Evolutionary conservation across 2,888 invertebrate species (phyloP).

Genomic region (Eupithecia dodoneata): DNA sequence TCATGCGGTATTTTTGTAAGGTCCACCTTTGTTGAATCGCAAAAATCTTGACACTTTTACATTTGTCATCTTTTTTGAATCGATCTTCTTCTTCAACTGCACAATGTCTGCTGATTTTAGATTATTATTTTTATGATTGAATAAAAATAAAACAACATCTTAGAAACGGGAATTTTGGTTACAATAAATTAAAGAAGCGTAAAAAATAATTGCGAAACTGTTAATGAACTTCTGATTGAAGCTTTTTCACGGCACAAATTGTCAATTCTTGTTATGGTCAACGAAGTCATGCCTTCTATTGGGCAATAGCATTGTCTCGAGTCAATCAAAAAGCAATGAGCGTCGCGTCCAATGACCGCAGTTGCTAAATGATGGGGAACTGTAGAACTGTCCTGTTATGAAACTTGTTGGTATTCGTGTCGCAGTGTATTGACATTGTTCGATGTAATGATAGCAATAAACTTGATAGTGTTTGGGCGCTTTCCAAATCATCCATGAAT

Average conservation of each 20-base stretch:
- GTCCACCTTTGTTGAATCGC: slow-evolving; percentile 70
- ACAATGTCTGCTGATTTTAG: slow-evolving; percentile 43
- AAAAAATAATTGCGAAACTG: slow-evolving; percentile 78
- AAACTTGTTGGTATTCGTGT: slow-evolving; percentile 61
- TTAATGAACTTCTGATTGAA: slow-evolving; percentile 69
- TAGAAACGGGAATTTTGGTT: slow-evolving; percentile 59
- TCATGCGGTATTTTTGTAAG: slow-evolving; percentile 80
- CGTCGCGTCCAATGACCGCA: slow-evolving; percentile 78
- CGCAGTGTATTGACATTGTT: slow-evolving; percentile 50
- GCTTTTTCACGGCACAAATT: slow-evolving; percentile 68
- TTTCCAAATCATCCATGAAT: slow-evolving; percentile 9
- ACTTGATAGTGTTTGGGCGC: slow-evolving; percentile 13
- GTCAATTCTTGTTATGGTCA: slow-evolving; percentile 69
- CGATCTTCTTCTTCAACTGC: slow-evolving; percentile 47
- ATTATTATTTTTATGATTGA: slow-evolving; percentile 23
- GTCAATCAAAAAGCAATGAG: slow-evolving; percentile 76
- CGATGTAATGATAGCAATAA: slow-evolving; percentile 50
- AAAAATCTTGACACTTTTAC: slow-evolving; percentile 76
- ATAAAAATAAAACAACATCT: slow-evolving; percentile 48
- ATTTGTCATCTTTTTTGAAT: slow-evolving; percentile 70
- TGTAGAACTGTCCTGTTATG: slow-evolving; percentile 67
- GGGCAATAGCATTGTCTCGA: slow-evolving; percentile 73
- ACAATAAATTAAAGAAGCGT: slow-evolving; percentile 71
- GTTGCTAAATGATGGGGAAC: slow-evolving; percentile 77
- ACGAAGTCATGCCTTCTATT: slow-evolving; percentile 62